Evolutionary conservation across 2,888 invertebrate genomes (phyloP).

Genomic region (Tigriopus californicus): DNA sequence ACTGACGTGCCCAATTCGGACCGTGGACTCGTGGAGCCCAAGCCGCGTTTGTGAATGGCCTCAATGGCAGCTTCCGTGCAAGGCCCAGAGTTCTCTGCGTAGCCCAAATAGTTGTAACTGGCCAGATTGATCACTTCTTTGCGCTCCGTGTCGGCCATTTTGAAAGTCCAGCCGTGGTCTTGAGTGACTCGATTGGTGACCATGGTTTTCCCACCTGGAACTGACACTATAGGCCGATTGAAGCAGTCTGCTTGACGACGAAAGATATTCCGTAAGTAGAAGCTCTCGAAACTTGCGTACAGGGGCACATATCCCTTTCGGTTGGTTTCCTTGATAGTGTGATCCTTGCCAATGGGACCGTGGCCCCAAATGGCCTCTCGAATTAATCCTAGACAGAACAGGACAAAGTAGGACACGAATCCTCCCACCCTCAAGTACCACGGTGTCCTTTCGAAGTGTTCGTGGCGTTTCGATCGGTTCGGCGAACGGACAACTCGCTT

Average conservation of each 20-base stretch:
- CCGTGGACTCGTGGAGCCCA: constrained; percentile 52
- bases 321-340: constrained; percentile 26
- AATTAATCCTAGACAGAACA: constrained; percentile 80
- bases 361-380: constrained; percentile 56
- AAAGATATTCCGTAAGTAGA: constrained; percentile 80
- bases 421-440: constrained; percentile 25
- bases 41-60: constrained; percentile 48
- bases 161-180: constrained; percentile 84
- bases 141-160: constrained; percentile 36
- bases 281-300: constrained; percentile 66
- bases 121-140: constrained; percentile 75
- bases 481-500: too few species aligned
- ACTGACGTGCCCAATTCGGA: constrained; percentile 48
- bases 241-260: constrained; percentile 82
- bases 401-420: constrained; percentile 68
- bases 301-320: constrained; percentile 57
- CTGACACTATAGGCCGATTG: constrained; percentile 83
- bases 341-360: constrained; percentile 7
- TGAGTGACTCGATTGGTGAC: constrained; percentile 62
- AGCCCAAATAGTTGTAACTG: constrained; percentile 94
- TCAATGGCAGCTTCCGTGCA: constrained; percentile 55
- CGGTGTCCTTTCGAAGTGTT: background rate
- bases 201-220: constrained; percentile 68
- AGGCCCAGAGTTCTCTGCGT: constrained; percentile 59
- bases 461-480: too few species aligned